Conservation (phyloP, 2,888 invertebrate genomes). For the Poecilobothrus nobilitatus region DNA sequence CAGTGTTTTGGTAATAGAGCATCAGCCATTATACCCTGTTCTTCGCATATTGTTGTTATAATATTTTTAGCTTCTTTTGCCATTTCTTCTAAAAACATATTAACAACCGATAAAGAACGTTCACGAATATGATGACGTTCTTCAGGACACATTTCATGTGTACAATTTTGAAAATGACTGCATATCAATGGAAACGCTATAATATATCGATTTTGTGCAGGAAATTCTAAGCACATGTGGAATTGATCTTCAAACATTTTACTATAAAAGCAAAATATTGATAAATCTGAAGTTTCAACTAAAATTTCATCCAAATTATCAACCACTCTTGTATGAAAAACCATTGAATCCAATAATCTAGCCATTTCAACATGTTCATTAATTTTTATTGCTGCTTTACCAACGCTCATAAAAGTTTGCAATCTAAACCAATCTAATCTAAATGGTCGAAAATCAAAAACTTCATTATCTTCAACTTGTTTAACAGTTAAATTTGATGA, state of each 20-base stretch:
- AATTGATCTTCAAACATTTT: conserved; percentile 97
- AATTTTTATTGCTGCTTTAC: conserved; percentile 69
- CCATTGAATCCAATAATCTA: conserved; percentile 85
- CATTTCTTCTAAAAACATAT: conserved; percentile 97
- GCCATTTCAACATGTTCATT: conserved; percentile 80
- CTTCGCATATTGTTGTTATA: conserved; percentile 96
- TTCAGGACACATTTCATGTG: conserved; percentile 97
- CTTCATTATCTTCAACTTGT: conserved; percentile 92
- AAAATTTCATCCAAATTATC: conserved; percentile 95
- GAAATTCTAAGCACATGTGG: conserved; percentile 97
- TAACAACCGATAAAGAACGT: conserved; percentile 89
- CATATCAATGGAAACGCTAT: conserved; percentile 97
- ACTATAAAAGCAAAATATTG: conserved; percentile 95
- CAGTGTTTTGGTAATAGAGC: conserved; percentile 92
- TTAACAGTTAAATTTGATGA: conserved; percentile 79
- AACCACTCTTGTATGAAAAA: conserved; percentile 97
- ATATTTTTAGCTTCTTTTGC: conserved; percentile 98
- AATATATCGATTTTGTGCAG: conserved; percentile 95
- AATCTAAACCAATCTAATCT: conserved; percentile 96
- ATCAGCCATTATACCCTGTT: conserved; percentile 94
- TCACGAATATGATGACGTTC: conserved; percentile 95
- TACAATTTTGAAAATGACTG: conserved; percentile 95
- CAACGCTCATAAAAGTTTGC: conserved; percentile 85
- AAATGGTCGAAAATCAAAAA: conserved; percentile 92
- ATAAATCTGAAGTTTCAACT: conserved; percentile 93